Evolutionary conservation across 2,797 vertebrate species (phyloP).

Genomic region (Paedocypris micromegethes): DNA sequence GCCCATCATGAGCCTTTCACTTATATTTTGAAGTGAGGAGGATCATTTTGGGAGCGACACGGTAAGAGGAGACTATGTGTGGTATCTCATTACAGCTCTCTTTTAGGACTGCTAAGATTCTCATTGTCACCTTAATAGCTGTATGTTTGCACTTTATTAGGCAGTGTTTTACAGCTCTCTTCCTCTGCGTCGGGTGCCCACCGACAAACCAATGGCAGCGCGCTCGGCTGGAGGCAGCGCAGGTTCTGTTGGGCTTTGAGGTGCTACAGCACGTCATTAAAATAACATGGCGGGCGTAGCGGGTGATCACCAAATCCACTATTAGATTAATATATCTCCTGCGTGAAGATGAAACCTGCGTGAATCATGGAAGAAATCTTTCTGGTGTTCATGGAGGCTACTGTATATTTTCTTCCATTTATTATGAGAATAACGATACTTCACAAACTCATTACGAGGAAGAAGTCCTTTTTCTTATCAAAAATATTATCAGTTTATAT

Average conservation of each 20-base stretch:
- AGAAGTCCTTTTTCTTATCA: too few species aligned
- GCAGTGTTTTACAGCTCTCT: slow-evolving; percentile 52
- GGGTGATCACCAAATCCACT: slow-evolving; percentile 48
- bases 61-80: slow-evolving; percentile 43
- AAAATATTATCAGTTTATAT: too few species aligned
- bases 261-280: slow-evolving; percentile 52
- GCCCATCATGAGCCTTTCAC: slow-evolving; percentile 9
- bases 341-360: slow-evolving; percentile 36
- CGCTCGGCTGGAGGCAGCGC: slow-evolving; percentile 30
- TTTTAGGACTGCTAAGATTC: slow-evolving; percentile 56
- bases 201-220: slow-evolving; percentile 49
- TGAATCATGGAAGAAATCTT: too few species aligned
- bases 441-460: too few species aligned
- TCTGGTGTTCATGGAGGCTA: too few species aligned
- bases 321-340: slow-evolving; percentile 45
- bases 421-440: too few species aligned
- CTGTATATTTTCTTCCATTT: too few species aligned
- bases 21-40: slow-evolving; percentile 29
- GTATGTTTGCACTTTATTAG: slow-evolving; percentile 58
- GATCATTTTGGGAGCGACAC: slow-evolving; percentile 39
- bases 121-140: slow-evolving; percentile 59
- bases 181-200: slow-evolving; percentile 47
- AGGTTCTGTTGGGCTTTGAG: slow-evolving; percentile 49
- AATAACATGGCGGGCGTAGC: slow-evolving; percentile 47
- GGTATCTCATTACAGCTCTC: slow-evolving; percentile 51